These are phyloP conservation scores for Nanorana parkeri DNA, from an alignment of 2,113 vertebrate species.

Conservation along the genomic window DNA sequence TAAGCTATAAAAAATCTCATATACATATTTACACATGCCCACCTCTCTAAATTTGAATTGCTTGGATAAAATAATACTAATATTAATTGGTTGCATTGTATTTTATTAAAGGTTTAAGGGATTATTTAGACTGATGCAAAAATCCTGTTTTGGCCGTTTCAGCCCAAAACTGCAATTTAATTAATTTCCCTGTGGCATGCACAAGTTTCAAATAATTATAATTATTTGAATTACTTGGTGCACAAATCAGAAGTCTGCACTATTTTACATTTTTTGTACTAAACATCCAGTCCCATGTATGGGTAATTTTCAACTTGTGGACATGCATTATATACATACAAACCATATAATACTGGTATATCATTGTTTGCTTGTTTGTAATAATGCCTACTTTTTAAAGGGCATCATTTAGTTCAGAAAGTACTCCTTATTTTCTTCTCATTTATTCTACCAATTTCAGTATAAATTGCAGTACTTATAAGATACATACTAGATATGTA, in stretches of 20 bases:
- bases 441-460: no score
- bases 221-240: slow-evolving; percentile 33
- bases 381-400: no score
- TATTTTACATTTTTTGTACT: not conserved
- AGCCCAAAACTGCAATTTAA: slow-evolving; percentile 35
- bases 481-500: no score
- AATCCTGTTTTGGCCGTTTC: slow-evolving; percentile 38
- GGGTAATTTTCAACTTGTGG: no score
- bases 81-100: slow-evolving; percentile 28
- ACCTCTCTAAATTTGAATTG: slow-evolving; percentile 13
- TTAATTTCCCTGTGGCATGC: slow-evolving; percentile 28
- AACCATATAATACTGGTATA: no score
- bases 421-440: no score
- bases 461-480: no score
- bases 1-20: not conserved
- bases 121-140: slow-evolving; percentile 24
- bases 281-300: not conserved
- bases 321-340: no score
- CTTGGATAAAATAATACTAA: slow-evolving; percentile 20
- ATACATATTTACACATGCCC: not conserved
- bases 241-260: slow-evolving; percentile 2
- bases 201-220: slow-evolving; percentile 2
- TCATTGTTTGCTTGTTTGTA: no score
- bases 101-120: slow-evolving; percentile 24
- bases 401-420: no score